Evolutionary conservation across 2,113 vertebrate species (phyloP), one percentile per base, ranked within the genome.

Genomic region (Dipodomys stephensi): DNA sequence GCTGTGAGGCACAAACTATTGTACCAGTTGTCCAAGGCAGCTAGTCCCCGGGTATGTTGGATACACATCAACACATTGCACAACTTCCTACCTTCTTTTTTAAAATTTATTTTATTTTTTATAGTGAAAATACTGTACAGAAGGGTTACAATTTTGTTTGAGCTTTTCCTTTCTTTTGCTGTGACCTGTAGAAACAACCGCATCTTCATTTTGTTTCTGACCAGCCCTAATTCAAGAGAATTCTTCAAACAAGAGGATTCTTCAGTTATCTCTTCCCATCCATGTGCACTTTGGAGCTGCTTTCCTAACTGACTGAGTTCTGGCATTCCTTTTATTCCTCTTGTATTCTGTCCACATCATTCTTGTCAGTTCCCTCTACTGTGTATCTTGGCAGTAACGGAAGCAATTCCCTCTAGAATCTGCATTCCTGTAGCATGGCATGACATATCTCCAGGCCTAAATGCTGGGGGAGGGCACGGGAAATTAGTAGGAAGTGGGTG

Each of bases 331-430:
- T 83, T 32, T 49, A 3, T 72, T 9, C 30, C 10, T 44, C 8
- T 0, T n/a, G 53, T 27, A 28, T 60, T 74, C 67, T 46, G 0
- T 57, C 49, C 46, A 57, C 67, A 18, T 65, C 28, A 20, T 35
- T 25, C 44, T 30, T 32, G 27, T 0, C 6, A 20, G 53, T 76
- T 87, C 67, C 90, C 27, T 39, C 16, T 89, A 53, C 20, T 39
- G 25, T 68, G 15, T 77, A 23, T 90, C 85, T 94, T 94, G 93
- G 71, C 92, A 90, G 49, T 2, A 57, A 32, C 78, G 81, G 28
- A 78, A 93, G n/a, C 35, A 82, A 85, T 85, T 92, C 46, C 87
- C 62, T 86, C 69, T 22, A 46, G 79, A 67, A 88, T 71, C 67
- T 90, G 30, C 39, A 68, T 92, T 93, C 65, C 44, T 62, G 32